These are phyloP conservation scores for Colossoma macropomum DNA, from an alignment of 2,113 vertebrate genomes.

Conservation along the genomic window DNA sequence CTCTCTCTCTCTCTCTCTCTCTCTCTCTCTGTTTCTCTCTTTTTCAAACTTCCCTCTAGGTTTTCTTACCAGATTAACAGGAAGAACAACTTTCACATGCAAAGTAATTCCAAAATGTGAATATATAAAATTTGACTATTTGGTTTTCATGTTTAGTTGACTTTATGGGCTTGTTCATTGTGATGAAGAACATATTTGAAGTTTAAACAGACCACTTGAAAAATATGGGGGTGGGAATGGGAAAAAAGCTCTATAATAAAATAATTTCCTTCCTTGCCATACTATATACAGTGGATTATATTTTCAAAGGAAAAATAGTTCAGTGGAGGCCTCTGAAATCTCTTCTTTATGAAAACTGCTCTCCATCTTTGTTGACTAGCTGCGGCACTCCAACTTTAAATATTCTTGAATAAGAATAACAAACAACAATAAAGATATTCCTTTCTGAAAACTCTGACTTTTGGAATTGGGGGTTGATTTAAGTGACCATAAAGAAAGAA, in stretches of 20 bases:
- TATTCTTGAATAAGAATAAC: too few relatives aligned
- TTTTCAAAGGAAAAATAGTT: background rate
- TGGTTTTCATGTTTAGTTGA: background rate
- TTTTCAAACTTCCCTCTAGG: conserved; percentile 3
- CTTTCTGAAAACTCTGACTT: background rate
- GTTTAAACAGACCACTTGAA: background rate
- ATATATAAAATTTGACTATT: background rate
- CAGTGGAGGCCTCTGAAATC: background rate
- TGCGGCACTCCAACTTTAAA: background rate
- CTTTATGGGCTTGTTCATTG: background rate
- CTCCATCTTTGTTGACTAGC: background rate
- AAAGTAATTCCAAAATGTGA: background rate
- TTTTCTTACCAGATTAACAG: background rate
- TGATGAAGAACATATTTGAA: conserved; percentile 3
- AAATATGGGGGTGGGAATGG: background rate
- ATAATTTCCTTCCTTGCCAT: background rate
- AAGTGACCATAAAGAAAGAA: conserved; percentile 10
- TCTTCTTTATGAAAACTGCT: background rate
- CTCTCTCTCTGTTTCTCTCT: background rate
- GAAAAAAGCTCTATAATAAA: background rate
- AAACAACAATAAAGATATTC: background rate
- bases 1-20: background rate
- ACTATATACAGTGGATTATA: background rate
- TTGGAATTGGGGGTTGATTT: background rate
- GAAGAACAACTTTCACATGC: background rate